Evolutionary conservation across 2,797 vertebrate genomes (phyloP).

Genomic region (Semotilus atromaculatus): DNA sequence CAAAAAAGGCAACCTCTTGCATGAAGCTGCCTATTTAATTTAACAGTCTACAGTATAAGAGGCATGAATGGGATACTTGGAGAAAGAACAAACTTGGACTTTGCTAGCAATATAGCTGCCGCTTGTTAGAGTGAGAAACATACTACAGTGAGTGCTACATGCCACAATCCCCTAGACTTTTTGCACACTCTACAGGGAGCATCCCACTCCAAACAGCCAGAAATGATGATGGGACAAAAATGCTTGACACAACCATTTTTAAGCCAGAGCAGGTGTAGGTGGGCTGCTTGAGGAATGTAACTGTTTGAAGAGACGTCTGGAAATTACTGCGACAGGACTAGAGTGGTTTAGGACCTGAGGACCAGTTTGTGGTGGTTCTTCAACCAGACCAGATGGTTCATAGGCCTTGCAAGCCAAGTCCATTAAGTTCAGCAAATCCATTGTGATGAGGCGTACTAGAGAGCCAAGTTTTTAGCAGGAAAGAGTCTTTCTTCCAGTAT

Average conservation of each 20-base stretch:
- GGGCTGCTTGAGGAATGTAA: conserved; percentile 13
- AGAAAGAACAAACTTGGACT: conserved; percentile 49
- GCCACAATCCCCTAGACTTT: conserved; percentile 33
- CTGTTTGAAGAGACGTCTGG: neutral
- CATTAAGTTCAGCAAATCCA: conserved; percentile 64
- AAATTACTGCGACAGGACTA: conserved; percentile 21
- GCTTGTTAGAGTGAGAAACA: conserved; percentile 49
- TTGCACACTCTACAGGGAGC: conserved; percentile 33
- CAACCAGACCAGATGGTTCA: conserved; percentile 44
- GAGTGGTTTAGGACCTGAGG: conserved; percentile 54
- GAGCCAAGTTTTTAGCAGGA: conserved; percentile 66
- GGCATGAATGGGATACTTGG: conserved; percentile 62
- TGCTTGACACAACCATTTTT: conserved; percentile 21
- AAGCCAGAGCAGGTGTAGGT: conserved; percentile 35
- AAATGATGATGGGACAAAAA: conserved; percentile 25
- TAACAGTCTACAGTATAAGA: conserved; percentile 77
- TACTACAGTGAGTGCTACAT: conserved; percentile 54
- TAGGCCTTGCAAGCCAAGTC: conserved; percentile 51
- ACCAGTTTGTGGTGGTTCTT: conserved; percentile 37
- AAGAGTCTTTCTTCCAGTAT: conserved; percentile 81
- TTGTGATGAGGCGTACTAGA: conserved; percentile 57
- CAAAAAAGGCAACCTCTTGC: conserved; percentile 62
- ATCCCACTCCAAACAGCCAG: conserved; percentile 35
- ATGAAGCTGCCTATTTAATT: conserved; percentile 70
- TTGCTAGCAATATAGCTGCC: conserved; percentile 53